Percentiles rank a stretch among this genome's conserved stretches.
Conservation (phyloP, 1,140 invertebrate species). For the Galendromus occidentalis region DNA sequence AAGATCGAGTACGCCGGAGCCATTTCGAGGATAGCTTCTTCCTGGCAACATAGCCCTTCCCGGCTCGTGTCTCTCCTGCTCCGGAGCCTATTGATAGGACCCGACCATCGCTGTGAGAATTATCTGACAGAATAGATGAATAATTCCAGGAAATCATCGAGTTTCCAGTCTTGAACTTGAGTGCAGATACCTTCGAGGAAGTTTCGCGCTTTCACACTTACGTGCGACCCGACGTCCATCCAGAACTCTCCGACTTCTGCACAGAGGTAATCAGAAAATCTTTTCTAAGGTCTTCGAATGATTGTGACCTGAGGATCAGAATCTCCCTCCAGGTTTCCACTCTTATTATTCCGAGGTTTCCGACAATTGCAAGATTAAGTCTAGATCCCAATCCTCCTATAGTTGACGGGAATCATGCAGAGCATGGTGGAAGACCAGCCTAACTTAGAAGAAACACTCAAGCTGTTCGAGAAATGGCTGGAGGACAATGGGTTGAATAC, state of each 20-base stretch:
- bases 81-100: too few relatives aligned
- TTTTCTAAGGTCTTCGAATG: neutral
- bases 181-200: slow-evolving; percentile 32
- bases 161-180: slow-evolving; percentile 40
- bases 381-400: neutral
- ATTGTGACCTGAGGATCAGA: neutral
- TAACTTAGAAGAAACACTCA: slow-evolving; percentile 24
- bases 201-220: slow-evolving; percentile 39
- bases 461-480: slow-evolving; percentile 31
- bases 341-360: neutral
- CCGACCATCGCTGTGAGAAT: too few relatives aligned
- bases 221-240: slow-evolving; percentile 35
- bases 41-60: too few relatives aligned
- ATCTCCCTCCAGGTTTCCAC: neutral
- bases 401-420: slow-evolving; percentile 19
- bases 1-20: too few relatives aligned
- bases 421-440: slow-evolving; percentile 30
- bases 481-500: slow-evolving; percentile 25
- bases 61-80: too few relatives aligned
- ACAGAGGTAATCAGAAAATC: slow-evolving; percentile 30
- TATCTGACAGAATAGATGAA: too few relatives aligned
- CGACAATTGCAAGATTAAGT: too few relatives aligned
- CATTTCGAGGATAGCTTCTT: too few relatives aligned
- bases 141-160: slow-evolving; percentile 40
- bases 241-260: slow-evolving; percentile 37